Conservation (phyloP, 2,113 vertebrate species). For the Ictidomys tridecemlineatus region DNA sequence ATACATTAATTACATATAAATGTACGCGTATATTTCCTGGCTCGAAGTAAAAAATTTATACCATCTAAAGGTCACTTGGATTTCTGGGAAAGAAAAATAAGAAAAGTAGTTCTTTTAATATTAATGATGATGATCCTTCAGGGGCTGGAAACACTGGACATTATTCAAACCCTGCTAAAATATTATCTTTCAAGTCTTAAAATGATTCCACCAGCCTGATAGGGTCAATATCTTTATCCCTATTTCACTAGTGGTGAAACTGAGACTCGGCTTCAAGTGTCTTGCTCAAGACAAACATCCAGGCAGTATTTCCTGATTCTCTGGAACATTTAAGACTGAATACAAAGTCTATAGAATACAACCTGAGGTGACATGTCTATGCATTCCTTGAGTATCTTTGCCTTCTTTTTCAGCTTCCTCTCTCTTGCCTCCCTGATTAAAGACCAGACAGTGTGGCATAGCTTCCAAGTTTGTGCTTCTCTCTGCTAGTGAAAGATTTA, state of each 20-base stretch:
- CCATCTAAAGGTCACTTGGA: slow-evolving; percentile 18
- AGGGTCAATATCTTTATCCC: slow-evolving; percentile 44
- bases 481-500: slow-evolving; percentile 55
- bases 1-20: slow-evolving; percentile 7
- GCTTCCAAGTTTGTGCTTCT: slow-evolving; percentile 48
- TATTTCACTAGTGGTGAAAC: slow-evolving; percentile 62
- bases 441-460: background rate
- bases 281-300: slow-evolving; percentile 24
- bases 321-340: slow-evolving; percentile 1
- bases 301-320: slow-evolving; percentile 35
- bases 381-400: slow-evolving; percentile 59
- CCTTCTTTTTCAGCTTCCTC: slow-evolving; percentile 13
- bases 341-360: slow-evolving; percentile 25
- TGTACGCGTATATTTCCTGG: slow-evolving; percentile 31
- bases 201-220: slow-evolving; percentile 36
- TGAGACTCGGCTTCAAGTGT: slow-evolving; percentile 33
- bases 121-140: slow-evolving; percentile 48
- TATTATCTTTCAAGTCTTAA: slow-evolving; percentile 57
- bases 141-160: background rate
- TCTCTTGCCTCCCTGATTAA: background rate
- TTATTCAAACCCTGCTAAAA: slow-evolving; percentile 62
- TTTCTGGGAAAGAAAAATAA: slow-evolving; percentile 62
- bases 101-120: slow-evolving; percentile 57
- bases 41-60: background rate
- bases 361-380: background rate